Percentiles rank a stretch among this genome's conserved stretches.
These are phyloP conservation scores for Mormyrops attenuatus DNA, from an alignment of 2,797 vertebrate genomes.

Conservation along the genomic window DNA sequence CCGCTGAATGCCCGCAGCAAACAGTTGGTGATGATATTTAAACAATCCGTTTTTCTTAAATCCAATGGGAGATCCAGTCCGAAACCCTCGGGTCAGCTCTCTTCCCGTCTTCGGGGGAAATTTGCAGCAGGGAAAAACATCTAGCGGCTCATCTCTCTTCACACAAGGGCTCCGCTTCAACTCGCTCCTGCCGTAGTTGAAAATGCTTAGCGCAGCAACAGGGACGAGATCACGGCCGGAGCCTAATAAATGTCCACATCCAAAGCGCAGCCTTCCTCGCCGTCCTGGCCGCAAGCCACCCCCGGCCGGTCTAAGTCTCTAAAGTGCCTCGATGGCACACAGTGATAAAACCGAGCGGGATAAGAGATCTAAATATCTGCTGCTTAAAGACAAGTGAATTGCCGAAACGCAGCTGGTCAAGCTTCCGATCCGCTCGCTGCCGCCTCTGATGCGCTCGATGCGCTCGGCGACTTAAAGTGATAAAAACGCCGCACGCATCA, in stretches of 20 bases:
- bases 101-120: background rate
- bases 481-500: background rate
- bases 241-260: background rate
- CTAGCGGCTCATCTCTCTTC: background rate
- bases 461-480: background rate
- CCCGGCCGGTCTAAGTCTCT: background rate
- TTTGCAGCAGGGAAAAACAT: background rate
- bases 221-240: background rate
- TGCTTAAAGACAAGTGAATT: background rate
- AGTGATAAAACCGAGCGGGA: background rate
- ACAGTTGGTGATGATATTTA: conserved; percentile 35
- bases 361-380: background rate
- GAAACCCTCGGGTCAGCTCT: background rate
- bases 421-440: background rate
- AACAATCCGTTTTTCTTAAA: conserved; percentile 42
- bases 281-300: background rate
- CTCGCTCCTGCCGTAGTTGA: conserved; percentile 18
- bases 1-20: conserved; percentile 44
- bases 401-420: background rate
- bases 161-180: background rate
- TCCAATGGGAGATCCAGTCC: background rate
- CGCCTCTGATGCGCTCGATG: background rate
- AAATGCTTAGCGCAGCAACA: conserved; percentile 33
- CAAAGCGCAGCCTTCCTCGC: background rate
- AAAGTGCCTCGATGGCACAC: background rate